Percentiles rank a stretch among this genome's conserved stretches.
phyloP scores from a whole-genome alignment of 2,888 invertebrate genomes.

The Melieria crassipennis region DNA sequence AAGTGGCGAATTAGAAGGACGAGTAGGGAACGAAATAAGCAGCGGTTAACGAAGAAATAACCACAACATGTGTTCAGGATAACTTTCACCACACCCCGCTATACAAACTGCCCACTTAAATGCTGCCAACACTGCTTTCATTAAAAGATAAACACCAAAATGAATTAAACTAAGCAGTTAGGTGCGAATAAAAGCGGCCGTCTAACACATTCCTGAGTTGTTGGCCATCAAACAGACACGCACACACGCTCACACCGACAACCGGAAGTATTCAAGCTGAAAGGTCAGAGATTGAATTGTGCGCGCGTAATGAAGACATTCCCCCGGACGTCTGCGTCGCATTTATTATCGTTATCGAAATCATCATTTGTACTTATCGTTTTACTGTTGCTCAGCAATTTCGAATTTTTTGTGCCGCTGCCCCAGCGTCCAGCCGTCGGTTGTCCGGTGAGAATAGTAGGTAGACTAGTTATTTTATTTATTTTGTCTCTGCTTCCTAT shows the following conservation, averaged over 20 bases:
- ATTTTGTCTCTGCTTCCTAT: no score
- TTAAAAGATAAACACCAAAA: not conserved
- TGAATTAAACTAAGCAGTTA: not conserved
- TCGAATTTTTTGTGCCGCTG: constrained; percentile 28
- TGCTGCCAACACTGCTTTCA: not conserved
- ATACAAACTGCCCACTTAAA: not conserved
- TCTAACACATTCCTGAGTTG: not conserved
- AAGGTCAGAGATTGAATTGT: constrained; percentile 2
- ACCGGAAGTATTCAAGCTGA: constrained; percentile 2
- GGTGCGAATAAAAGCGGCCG: not conserved
- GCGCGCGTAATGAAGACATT: constrained; percentile 47
- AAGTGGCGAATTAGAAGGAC: not conserved
- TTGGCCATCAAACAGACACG: not conserved
- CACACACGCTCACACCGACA: not conserved
- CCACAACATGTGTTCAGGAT: no score
- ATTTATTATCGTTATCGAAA: constrained; percentile 33
- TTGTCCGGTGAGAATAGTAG: no score
- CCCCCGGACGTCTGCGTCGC: constrained; percentile 38
- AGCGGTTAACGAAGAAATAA: no score
- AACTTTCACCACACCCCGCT: no score
- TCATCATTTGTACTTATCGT: constrained; percentile 30
- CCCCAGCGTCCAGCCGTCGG: constrained; percentile 4
- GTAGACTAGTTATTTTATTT: no score
- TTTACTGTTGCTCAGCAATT: constrained; percentile 23
- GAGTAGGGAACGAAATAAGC: no score